Base-by-base conservation (phyloP, 2,888 invertebrate genomes). In the Congeria kusceri region DNA sequence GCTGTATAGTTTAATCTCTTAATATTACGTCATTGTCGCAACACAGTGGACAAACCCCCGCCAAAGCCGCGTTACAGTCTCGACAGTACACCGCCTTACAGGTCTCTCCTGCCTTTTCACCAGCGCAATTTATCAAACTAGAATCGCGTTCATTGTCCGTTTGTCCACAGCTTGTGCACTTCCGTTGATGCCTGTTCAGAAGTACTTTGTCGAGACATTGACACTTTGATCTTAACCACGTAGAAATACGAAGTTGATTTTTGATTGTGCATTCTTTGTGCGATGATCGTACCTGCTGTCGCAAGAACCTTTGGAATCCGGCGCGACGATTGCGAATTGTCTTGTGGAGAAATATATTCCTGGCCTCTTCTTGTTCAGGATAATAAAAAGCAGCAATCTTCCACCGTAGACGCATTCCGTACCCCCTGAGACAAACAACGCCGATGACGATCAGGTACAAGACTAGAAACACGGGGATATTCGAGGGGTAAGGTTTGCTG, bases 381-480 rank as follows among this genome's bases (percentile, higher is more conserved):
- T 83, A 87, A 58, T 80, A 86, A 32, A 76, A 83, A 13, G 87
- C 83, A 11, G 83, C 72, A 25, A 87, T 84, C 32, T 83, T 82
- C 15, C 87, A 53, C 11, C 87, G 49, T 0, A 83, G 44, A 1
- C 87, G 70, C 68, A 82, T 68, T 3, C 84, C 84, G 56, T 86
- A 87, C 20, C 77, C 84, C 13, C 83, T 77, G 32, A 85, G 49
- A 1, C 84, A 25, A 27, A 87, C 74, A 9, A 85, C 67, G 7
- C 59, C 64, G 3, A 87, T 49, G 0, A 80, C 73, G n/a, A 83
- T 44, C 13, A 82, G 28, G 18, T 86, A 84, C 29, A 87, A 62
- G 11, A 81, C 23, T 0, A 78, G 27, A 20, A 86, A 64, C 18
- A 74, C 49, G 1, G 68, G 68, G 28, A 83, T 79, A 20, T 69